Conservation (phyloP, 1,140 invertebrate genomes). For the Sinonovacula constricta region DNA sequence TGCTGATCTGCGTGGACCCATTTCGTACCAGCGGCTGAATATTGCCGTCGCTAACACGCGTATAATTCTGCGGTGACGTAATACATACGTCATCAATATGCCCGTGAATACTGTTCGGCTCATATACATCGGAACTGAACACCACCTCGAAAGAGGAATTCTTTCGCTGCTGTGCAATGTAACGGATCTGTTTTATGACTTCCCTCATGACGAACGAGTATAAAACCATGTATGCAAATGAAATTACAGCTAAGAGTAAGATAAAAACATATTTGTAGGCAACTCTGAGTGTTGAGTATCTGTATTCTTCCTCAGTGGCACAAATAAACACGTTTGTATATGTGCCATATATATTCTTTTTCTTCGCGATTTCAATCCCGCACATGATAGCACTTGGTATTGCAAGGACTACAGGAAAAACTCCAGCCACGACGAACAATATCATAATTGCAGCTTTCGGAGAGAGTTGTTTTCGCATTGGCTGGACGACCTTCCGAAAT, state of each 20-base stretch:
- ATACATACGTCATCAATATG: too few species aligned
- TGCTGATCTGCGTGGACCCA: background rate
- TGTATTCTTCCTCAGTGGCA: constrained; percentile 27
- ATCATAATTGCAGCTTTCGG: constrained; percentile 15
- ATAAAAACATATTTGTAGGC: constrained; percentile 44
- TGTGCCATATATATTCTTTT: constrained; percentile 9
- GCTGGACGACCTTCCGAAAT: constrained; percentile 28
- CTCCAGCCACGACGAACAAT: constrained; percentile 9
- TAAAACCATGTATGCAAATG: constrained; percentile 18
- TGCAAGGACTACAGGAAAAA: constrained; percentile 16
- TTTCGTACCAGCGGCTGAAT: background rate
- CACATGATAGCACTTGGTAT: constrained; percentile 38
- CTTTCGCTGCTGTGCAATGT: constrained; percentile 3
- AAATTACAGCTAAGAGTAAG: constrained; percentile 43
- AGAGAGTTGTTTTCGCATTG: constrained; percentile 39
- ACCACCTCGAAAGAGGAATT: constrained; percentile 21
- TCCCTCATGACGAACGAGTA: constrained; percentile 36
- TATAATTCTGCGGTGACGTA: too few species aligned
- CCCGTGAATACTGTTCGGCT: constrained; percentile 6
- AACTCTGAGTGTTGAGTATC: constrained; percentile 2
- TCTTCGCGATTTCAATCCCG: constrained; percentile 8
- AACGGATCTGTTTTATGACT: constrained; percentile 25
- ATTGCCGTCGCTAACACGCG: background rate
- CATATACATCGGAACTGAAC: constrained; percentile 28
- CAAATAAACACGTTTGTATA: constrained; percentile 21